phyloP scores from a whole-genome alignment of 2,888 invertebrate species.

The Esperia sulphurella region DNA sequence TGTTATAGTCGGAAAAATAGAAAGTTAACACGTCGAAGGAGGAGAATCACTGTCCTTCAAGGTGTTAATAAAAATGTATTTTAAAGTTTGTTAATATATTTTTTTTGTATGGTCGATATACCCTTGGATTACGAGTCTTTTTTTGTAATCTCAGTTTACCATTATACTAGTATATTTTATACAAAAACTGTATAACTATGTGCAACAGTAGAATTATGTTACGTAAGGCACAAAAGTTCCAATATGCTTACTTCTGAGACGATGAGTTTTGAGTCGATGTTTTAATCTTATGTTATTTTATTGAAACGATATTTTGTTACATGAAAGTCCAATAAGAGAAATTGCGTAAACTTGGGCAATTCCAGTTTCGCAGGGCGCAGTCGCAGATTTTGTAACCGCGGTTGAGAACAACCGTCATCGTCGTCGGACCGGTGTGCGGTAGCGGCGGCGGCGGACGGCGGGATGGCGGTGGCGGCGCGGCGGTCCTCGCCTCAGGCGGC shows the following conservation, averaged over 20 bases:
- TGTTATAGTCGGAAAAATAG: too few species aligned
- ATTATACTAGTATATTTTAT: too few species aligned
- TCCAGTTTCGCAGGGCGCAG: conserved; percentile 43
- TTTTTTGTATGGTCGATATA: too few species aligned
- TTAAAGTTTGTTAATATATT: too few species aligned
- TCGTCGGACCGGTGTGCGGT: not conserved
- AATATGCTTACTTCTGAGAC: conserved; percentile 1
- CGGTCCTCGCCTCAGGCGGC: conserved; percentile 32
- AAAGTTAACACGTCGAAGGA: too few species aligned
- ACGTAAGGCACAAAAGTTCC: not conserved
- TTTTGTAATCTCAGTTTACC: too few species aligned
- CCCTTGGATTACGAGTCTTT: too few species aligned
- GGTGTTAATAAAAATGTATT: too few species aligned
- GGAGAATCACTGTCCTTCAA: too few species aligned
- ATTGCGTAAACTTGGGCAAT: conserved; percentile 61
- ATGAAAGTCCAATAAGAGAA: conserved; percentile 57
- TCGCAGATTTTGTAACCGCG: conserved; percentile 58
- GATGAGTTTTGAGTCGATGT: conserved; percentile 6
- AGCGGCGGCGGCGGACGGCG: not conserved
- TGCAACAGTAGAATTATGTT: not conserved
- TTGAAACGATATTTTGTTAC: conserved; percentile 31
- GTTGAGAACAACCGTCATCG: conserved; percentile 8
- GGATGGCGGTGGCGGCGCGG: conserved; percentile 15
- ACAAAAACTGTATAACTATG: too few species aligned
- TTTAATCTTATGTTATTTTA: conserved; percentile 12